Evolutionary conservation across 2,797 vertebrate species (phyloP).

Genomic region (Amblyopsis hoosieri): DNA sequence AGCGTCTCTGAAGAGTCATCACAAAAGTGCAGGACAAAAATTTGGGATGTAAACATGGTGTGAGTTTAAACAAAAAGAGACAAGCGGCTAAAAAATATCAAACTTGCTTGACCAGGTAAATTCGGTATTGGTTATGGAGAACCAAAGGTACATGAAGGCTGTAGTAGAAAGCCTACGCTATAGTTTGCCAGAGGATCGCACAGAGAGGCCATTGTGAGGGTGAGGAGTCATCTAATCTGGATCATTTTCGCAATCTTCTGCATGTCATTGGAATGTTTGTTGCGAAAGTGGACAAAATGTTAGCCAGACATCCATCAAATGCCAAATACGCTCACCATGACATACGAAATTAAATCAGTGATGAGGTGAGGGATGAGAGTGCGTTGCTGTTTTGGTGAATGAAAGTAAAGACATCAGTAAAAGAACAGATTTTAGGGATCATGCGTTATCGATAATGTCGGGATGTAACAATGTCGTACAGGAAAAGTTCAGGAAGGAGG

Average conservation of each 20-base stretch:
- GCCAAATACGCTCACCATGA: constrained; percentile 13
- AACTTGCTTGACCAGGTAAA: too few species aligned
- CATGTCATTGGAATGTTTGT: constrained; percentile 5
- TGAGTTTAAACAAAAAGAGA: too few species aligned
- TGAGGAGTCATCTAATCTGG: constrained; percentile 12
- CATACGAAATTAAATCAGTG: constrained; percentile 12
- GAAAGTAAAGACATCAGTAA: constrained; percentile 30
- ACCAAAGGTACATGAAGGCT: too few species aligned
- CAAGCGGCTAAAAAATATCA: too few species aligned
- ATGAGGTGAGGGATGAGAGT: constrained; percentile 1
- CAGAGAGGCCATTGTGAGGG: constrained; percentile 9
- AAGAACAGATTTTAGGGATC: constrained; percentile 16
- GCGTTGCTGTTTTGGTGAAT: constrained; percentile 22
- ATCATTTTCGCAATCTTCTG: constrained; percentile 9
- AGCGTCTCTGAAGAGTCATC: too few species aligned
- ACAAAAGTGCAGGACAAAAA: too few species aligned
- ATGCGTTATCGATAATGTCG: not conserved
- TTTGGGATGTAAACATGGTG: too few species aligned
- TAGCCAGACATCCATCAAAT: constrained; percentile 1
- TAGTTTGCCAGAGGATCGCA: constrained; percentile 14
- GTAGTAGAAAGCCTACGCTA: constrained; percentile 10
- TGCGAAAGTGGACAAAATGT: not conserved
- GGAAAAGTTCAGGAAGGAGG: constrained; percentile 12
- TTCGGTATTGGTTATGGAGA: too few species aligned
- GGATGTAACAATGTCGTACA: constrained; percentile 4